Conservation (phyloP, 1,140 invertebrate genomes). For the Drosophila parabipectinata region DNA sequence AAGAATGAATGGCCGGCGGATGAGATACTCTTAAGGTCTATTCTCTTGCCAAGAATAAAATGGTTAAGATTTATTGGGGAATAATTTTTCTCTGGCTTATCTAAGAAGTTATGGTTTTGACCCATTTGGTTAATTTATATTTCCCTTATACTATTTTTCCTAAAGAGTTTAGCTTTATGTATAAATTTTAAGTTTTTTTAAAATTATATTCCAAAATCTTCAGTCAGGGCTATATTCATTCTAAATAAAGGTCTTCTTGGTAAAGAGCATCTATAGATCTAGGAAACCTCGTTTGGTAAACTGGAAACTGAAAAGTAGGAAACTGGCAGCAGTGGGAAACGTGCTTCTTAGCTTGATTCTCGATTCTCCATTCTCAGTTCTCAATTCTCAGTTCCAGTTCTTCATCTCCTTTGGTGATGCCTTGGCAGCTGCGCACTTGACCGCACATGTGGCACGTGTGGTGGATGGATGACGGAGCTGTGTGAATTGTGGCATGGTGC, state of each 20-base stretch:
- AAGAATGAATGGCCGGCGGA: neutral
- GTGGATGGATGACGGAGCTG: conserved; percentile 31
- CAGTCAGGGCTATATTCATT: no score
- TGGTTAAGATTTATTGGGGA: neutral
- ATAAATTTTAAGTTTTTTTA: neutral
- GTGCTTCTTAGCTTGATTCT: conserved; percentile 44
- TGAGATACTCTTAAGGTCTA: conserved; percentile 15
- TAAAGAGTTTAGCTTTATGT: neutral
- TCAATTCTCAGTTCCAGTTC: conserved; percentile 32
- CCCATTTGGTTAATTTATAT: no score
- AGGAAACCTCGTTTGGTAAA: conserved; percentile 18
- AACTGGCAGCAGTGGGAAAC: conserved; percentile 52
- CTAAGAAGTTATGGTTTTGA: neutral
- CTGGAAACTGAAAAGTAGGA: conserved; percentile 34
- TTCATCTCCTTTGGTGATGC: conserved; percentile 27
- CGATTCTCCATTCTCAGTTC: conserved; percentile 19
- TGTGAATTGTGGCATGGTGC: conserved; percentile 36
- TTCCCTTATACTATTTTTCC: no score
- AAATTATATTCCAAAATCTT: no score
- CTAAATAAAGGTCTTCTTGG: neutral
- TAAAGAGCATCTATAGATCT: conserved; percentile 22
- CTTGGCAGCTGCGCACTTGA: conserved; percentile 70
- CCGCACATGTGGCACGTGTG: conserved; percentile 77
- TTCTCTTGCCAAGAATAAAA: conserved; percentile 1
- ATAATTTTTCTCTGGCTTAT: neutral